Base-by-base conservation (phyloP, 2,797 vertebrate genomes). In the Cossypha caffra region DNA sequence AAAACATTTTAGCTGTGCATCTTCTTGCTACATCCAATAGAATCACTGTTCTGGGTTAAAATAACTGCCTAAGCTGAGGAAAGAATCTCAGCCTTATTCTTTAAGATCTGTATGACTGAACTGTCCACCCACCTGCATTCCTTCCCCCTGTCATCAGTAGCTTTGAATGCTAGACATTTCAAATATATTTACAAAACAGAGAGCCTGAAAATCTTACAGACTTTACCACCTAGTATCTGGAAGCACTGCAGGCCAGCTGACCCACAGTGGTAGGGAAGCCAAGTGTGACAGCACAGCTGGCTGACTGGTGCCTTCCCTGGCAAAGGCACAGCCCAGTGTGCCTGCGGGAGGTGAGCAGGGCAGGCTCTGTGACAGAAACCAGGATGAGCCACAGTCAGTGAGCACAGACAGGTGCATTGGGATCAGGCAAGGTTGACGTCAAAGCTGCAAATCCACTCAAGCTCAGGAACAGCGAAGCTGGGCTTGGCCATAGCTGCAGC, bases 211-310 rank as follows among this genome's bases (percentile, higher is more conserved):
- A 72, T 40, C 37, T 48, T 52, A 23, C 8, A 29, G 29, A 19
- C 38, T 85, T 71, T 47, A 26, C 13, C 7, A 25, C 4, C 8
- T 38, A 0, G 17, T 8, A 0, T 37, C 42, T 16, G 14, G 54
- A 67, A 57, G 45, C 23, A 23, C 20, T 25, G 5, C 26, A 26
- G 42, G 11, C 28, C n/a, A 43, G 18, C 33, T 64, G 54, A 21
- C 23, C 33, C 20, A 7, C 0, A 4, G 26, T 37, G 12, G 9
- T 4, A 37, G 25, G 62, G 52, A 31, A 54, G 10, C 15, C 14
- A 16, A 23, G 42, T 29, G 24, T 58, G 66, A 38, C 25, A 78
- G 45, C 40, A 71, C 13, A 47, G 25, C 21, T 1, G 18, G 5
- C 37, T 15, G 11, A 10, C 14, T 1, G 1, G 48, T 63, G 58